Conservation (phyloP, 2,797 vertebrate genomes). For the Chelmon rostratus region DNA sequence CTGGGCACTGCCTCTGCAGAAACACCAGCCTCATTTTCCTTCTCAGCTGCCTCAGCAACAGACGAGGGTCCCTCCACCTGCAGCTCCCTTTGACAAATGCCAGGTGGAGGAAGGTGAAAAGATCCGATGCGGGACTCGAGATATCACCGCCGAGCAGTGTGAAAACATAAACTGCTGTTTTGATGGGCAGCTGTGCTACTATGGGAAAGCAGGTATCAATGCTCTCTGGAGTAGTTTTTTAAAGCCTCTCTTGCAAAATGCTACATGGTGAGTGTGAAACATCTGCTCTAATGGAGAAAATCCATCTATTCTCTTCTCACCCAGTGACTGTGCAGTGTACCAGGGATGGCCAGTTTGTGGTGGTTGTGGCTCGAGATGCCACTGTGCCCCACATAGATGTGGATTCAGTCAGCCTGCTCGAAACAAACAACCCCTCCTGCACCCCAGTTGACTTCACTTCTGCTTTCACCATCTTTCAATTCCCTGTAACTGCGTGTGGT, state of each 20-base stretch:
- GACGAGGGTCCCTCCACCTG: conserved; percentile 1
- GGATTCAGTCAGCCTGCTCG: conserved; percentile 74
- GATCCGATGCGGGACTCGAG: conserved; percentile 77
- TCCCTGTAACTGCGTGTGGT: conserved; percentile 83
- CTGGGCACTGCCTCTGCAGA: conserved; percentile 43
- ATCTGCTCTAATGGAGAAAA: not conserved
- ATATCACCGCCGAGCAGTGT: conserved; percentile 72
- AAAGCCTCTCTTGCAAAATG: not conserved
- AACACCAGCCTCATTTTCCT: conserved; percentile 10
- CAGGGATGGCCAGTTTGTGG: conserved; percentile 84
- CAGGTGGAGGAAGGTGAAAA: conserved; percentile 64
- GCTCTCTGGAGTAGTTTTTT: not conserved
- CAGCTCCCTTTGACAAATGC: conserved; percentile 68
- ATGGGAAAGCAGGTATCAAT: conserved; percentile 79
- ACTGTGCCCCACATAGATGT: conserved; percentile 78
- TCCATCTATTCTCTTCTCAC: not conserved
- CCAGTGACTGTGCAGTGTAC: conserved; percentile 86
- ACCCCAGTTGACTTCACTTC: conserved; percentile 64
- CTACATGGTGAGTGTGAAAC: not conserved
- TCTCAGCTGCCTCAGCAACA: conserved; percentile 31
- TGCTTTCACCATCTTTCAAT: conserved; percentile 82
- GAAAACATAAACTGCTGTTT: conserved; percentile 82
- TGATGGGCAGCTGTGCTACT: conserved; percentile 77
- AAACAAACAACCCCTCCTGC: conserved; percentile 64
- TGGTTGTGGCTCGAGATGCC: conserved; percentile 81